phyloP scores from a whole-genome alignment of 2,888 invertebrate genomes.

The Mactromeris polynyma region DNA sequence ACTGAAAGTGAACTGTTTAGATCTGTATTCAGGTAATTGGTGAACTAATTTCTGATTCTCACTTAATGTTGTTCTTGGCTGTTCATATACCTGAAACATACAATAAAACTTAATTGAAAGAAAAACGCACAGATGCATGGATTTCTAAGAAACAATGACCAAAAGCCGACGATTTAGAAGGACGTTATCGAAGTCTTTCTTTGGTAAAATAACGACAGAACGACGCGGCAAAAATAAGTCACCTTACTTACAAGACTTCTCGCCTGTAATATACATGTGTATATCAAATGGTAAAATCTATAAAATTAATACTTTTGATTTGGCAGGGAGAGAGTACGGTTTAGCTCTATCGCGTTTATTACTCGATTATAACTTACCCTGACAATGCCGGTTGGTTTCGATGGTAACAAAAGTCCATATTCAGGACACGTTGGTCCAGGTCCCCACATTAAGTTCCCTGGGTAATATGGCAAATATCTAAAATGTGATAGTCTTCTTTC shows the following conservation, averaged over 20 bases:
- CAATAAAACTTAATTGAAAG: not conserved
- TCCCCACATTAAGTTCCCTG: constrained; percentile 60
- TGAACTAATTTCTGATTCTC: not conserved
- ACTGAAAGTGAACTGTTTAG: constrained; percentile 36
- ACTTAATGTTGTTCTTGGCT: not conserved
- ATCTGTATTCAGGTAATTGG: constrained; percentile 25
- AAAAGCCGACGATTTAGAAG: no score
- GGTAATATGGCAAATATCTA: constrained; percentile 37
- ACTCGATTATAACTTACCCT: not conserved
- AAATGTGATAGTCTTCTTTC: constrained; percentile 17
- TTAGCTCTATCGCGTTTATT: no score
- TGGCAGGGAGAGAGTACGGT: no score
- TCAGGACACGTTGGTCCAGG: constrained; percentile 51
- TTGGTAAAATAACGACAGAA: no score
- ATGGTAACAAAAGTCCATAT: constrained; percentile 54
- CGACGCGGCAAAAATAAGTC: no score
- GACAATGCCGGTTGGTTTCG: constrained; percentile 52
- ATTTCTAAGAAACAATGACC: no score
- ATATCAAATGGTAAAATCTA: no score
- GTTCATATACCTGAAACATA: constrained; percentile 5
- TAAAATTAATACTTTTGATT: no score
- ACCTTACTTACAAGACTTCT: no score
- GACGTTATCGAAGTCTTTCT: no score
- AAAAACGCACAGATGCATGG: not conserved
- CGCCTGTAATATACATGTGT: no score